Conservation (phyloP, 2,113 vertebrate species). For the Toxostoma redivivum region DNA sequence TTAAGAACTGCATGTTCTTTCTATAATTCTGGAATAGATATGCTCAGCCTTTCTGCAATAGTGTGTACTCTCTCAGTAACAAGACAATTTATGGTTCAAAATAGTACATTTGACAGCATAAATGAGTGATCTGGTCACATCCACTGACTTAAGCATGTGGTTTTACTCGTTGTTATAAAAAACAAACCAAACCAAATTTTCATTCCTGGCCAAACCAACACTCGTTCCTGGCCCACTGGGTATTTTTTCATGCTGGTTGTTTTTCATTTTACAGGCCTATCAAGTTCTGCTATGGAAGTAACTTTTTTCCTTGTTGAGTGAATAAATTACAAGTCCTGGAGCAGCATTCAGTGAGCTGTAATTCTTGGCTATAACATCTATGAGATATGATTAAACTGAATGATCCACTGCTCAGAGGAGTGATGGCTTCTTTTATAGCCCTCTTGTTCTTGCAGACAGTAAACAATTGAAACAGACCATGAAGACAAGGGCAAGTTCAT, state of each 20-base stretch:
- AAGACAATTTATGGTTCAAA: neutral
- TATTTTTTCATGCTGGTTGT: neutral
- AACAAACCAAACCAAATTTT: neutral
- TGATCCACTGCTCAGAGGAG: neutral
- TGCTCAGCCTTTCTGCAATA: neutral
- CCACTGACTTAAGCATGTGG: neutral
- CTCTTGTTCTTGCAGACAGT: neutral
- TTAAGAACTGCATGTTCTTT: neutral
- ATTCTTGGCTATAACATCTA: neutral
- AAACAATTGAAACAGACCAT: neutral
- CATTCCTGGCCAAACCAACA: neutral
- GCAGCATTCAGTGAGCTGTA: neutral
- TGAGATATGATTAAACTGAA: neutral
- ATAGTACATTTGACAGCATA: neutral
- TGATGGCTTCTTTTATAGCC: neutral
- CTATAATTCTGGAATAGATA: neutral
- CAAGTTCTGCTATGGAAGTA: neutral
- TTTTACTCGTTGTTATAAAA: neutral
- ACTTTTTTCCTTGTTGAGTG: neutral
- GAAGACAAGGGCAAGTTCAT: neutral
- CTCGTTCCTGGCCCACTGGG: neutral
- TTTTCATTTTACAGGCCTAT: slow-evolving; percentile 7
- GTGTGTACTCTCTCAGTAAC: neutral
- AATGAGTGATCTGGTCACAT: neutral
- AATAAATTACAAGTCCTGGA: neutral